phyloP scores from a whole-genome alignment of 2,888 invertebrate genomes.

The Seladonia tumulorum region DNA sequence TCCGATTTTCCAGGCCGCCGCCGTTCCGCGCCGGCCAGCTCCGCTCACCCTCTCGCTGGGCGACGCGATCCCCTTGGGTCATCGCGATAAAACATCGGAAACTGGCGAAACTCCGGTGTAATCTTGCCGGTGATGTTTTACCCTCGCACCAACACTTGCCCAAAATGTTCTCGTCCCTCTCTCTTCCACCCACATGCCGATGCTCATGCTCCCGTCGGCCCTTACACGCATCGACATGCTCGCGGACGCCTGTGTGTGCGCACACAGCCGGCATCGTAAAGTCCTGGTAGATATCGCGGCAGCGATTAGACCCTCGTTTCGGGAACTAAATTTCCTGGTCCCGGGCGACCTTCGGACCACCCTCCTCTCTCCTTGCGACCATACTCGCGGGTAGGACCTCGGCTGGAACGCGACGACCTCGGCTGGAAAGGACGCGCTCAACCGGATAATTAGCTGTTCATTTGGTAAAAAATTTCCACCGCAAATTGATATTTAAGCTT shows the following conservation, averaged over 20 bases:
- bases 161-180: conserved; percentile 30
- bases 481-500: background rate
- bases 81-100: conserved; percentile 81
- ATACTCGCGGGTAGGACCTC: background rate
- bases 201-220: background rate
- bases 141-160: conserved; percentile 62
- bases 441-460: background rate
- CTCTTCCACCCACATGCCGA: background rate
- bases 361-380: background rate
- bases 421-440: no score
- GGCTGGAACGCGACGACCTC: background rate
- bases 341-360: conserved; percentile 40
- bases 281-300: conserved; percentile 77
- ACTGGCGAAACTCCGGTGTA: conserved; percentile 80
- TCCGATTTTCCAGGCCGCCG: conserved; percentile 63
- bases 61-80: conserved; percentile 56
- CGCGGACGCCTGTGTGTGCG: conserved; percentile 21
- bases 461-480: background rate
- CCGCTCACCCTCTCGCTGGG: conserved; percentile 29
- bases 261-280: conserved; percentile 73
- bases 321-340: conserved; percentile 73
- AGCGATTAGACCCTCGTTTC: conserved; percentile 80
- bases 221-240: background rate
- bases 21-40: conserved; percentile 14
- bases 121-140: conserved; percentile 80